Conservation (phyloP, 1,140 invertebrate species). For the Halictus rubicundus region DNA sequence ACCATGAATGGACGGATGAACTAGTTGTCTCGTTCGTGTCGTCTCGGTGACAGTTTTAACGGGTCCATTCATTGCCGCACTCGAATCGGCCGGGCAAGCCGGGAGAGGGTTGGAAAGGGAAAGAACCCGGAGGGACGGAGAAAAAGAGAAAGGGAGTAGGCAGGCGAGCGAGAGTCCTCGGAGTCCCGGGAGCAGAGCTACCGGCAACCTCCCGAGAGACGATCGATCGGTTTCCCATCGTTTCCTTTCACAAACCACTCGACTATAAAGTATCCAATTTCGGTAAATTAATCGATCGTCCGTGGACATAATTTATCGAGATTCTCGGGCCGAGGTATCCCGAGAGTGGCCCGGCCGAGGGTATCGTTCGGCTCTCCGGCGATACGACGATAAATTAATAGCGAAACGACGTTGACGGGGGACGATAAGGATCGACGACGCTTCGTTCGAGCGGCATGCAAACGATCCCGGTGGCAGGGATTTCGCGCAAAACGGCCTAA, state of each 20-base stretch:
- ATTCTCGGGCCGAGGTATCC: slow-evolving; percentile 35
- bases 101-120: no score
- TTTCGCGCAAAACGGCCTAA: slow-evolving; percentile 38
- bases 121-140: not conserved
- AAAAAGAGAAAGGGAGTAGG: not conserved
- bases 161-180: not conserved
- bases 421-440: slow-evolving; percentile 63
- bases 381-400: slow-evolving; percentile 64
- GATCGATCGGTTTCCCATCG: slow-evolving; percentile 42
- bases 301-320: slow-evolving; percentile 60
- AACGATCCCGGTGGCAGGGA: slow-evolving; percentile 57
- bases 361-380: slow-evolving; percentile 43
- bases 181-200: not conserved
- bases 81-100: not conserved
- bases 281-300: slow-evolving; percentile 59
- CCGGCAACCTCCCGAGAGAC: not conserved
- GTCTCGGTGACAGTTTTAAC: slow-evolving; percentile 44
- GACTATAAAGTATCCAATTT: slow-evolving; percentile 49
- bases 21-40: slow-evolving; percentile 48
- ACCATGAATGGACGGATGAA: slow-evolving; percentile 47
- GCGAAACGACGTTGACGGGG: slow-evolving; percentile 65
- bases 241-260: slow-evolving; percentile 25
- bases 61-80: slow-evolving; percentile 24
- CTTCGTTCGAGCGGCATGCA: slow-evolving; percentile 48
- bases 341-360: slow-evolving; percentile 57